Evolutionary conservation across 2,888 invertebrate species (phyloP), one percentile per base, ranked within the genome.

Genomic region (Sclerodermus sp.): DNA sequence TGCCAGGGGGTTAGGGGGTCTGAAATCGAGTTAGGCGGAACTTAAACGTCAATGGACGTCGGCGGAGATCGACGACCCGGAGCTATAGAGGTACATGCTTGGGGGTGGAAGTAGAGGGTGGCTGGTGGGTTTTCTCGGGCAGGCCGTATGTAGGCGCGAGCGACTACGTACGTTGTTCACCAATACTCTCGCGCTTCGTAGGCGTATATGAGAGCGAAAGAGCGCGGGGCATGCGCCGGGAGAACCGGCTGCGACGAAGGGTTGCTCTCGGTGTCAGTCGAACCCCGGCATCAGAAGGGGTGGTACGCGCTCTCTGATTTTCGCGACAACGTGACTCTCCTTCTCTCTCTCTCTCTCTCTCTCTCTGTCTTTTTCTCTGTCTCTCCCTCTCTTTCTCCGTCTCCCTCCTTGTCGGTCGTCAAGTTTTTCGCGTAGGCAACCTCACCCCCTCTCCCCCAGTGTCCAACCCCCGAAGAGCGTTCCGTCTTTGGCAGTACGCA

Each of bases 221-320:
- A 29, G 30, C 31, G 42, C 51, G 48, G 63, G 47, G 55, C 52
- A 57, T 58, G 56, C 58, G 57, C 56, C 44, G 18, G 49, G 49
- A 47, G 37, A 29, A 46, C 45, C 55, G 51, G 48, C 46, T 57
- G 37, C 23, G 47, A 40, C 34, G 47, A 49, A 55, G 61, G 57
- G 55, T 60, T 59, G 58, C 60, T 52, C 64, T 64, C 55, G 50
- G 55, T 59, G 58, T 72, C 70, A 76, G 76, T 76, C 65, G 62
- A 68, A 68, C 70, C 71, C 74, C 73, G 68, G 67, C 64, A 54
- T 66, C 64, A 55, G 58, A 55, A 66, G 70, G 72, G 73, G 72
- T 71, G 61, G 64, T 62, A 64, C 71, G 71, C 66, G 71, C 60
- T 66, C 60, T 46, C 46, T 5, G 23, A 8, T 23, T 23, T 8